These are phyloP conservation scores for Heliothis virescens DNA, from an alignment of 1,140 invertebrate species.

Conservation along the genomic window DNA sequence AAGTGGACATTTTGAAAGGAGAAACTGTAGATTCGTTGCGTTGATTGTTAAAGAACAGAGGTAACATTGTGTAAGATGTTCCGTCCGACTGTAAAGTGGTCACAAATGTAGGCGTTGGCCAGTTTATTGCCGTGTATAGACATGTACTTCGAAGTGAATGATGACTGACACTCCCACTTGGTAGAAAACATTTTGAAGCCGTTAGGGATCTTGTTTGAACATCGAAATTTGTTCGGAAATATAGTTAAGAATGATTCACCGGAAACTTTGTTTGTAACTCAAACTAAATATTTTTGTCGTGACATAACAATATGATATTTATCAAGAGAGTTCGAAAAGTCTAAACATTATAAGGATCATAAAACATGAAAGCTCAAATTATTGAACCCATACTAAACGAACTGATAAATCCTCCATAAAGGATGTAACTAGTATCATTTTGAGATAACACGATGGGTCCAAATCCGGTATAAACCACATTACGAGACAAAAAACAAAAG, in stretches of 20 bases:
- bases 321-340: too few species aligned
- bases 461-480: conserved; percentile 53
- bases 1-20: conserved; percentile 27
- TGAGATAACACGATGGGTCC: conserved; percentile 33
- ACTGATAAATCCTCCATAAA: conserved; percentile 9
- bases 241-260: conserved; percentile 34
- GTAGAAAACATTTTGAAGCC: conserved; percentile 48
- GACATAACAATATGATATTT: background rate
- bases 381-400: background rate
- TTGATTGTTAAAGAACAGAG: conserved; percentile 47
- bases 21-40: conserved; percentile 24
- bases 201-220: conserved; percentile 48
- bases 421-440: conserved; percentile 43
- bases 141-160: conserved; percentile 52
- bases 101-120: conserved; percentile 50
- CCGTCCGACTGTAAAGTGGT: conserved; percentile 25
- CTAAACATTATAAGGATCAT: too few species aligned
- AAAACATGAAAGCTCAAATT: background rate
- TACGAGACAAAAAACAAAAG: conserved; percentile 47
- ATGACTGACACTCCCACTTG: conserved; percentile 58
- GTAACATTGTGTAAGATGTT: conserved; percentile 41
- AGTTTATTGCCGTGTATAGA: conserved; percentile 46
- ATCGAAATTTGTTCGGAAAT: conserved; percentile 31
- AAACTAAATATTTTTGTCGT: conserved; percentile 11
- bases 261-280: conserved; percentile 18